phyloP scores from a whole-genome alignment of 2,797 vertebrate species.

The Dromococcyx pavoninus region DNA sequence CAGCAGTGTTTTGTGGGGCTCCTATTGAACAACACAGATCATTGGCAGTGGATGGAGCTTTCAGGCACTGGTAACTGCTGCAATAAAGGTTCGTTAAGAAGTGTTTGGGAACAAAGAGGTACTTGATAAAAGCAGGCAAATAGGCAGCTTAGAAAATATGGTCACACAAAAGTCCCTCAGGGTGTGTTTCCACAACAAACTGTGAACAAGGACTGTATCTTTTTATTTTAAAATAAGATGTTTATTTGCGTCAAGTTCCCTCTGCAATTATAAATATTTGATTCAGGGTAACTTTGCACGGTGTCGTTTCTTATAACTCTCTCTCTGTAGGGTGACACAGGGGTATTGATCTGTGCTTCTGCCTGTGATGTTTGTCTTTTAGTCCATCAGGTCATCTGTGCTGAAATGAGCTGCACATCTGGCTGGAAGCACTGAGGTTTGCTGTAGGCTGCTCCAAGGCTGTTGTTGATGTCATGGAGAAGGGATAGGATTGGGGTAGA shows the following conservation, averaged over 20 bases:
- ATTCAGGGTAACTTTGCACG: background rate
- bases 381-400: background rate
- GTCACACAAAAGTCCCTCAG: background rate
- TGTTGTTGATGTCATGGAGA: background rate
- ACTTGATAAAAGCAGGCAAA: background rate
- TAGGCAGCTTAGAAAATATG: background rate
- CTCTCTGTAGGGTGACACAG: background rate
- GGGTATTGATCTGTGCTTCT: constrained; percentile 7
- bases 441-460: background rate
- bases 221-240: background rate
- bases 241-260: background rate
- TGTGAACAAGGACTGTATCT: background rate
- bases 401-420: background rate
- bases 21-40: background rate
- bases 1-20: background rate
- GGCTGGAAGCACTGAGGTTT: constrained; percentile 17
- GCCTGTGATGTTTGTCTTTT: constrained; percentile 26
- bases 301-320: background rate
- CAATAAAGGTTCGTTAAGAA: background rate
- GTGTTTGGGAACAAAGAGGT: background rate
- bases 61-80: background rate
- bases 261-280: constrained; percentile 33
- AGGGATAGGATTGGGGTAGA: background rate
- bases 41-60: background rate
- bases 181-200: background rate